phyloP scores from a whole-genome alignment of 2,797 vertebrate genomes.

The Menidia menidia region DNA sequence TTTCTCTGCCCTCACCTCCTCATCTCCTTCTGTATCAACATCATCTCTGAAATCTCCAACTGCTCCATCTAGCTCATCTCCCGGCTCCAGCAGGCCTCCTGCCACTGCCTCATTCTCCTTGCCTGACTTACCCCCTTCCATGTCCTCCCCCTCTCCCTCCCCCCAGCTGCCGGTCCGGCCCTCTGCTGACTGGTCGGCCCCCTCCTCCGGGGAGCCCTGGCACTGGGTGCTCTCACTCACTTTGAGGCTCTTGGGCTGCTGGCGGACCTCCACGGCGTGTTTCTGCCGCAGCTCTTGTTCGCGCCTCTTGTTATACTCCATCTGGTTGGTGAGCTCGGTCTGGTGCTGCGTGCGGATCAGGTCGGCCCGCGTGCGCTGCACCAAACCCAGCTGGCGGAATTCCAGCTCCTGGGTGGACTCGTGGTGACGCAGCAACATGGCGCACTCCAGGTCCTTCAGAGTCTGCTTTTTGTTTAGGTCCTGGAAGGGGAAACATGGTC shows the following conservation, averaged over 20 bases:
- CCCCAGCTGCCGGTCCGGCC: conserved; percentile 39
- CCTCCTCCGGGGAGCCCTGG: conserved; percentile 59
- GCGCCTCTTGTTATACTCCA: conserved; percentile 94
- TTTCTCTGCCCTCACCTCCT: conserved; percentile 22
- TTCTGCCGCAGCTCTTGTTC: conserved; percentile 94
- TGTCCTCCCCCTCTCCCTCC: conserved; percentile 29
- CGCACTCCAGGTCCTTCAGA: conserved; percentile 93
- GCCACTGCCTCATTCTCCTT: conserved; percentile 6
- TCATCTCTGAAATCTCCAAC: conserved; percentile 14
- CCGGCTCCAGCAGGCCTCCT: conserved; percentile 23
- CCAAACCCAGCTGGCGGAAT: conserved; percentile 89
- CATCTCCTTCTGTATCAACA: conserved; percentile 16
- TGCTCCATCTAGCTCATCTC: conserved; percentile 34
- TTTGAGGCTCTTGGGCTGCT: conserved; percentile 97
- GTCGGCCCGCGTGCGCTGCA: conserved; percentile 91
- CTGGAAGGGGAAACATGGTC: conserved; percentile 62
- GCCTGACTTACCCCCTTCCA: conserved; percentile 23
- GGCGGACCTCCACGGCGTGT: conserved; percentile 92
- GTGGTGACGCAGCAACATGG: conserved; percentile 91
- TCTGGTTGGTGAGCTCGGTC: conserved; percentile 94
- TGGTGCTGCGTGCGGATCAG: conserved; percentile 95
- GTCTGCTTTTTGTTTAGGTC: conserved; percentile 96
- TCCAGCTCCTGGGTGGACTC: conserved; percentile 94
- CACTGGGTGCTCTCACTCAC: conserved; percentile 85
- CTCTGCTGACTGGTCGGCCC: conserved; percentile 26